Percentiles rank a stretch among this genome's conserved stretches.
Evolutionary conservation across 1,140 invertebrate species (phyloP).

Genomic region (Leguminivora glycinivorella): DNA sequence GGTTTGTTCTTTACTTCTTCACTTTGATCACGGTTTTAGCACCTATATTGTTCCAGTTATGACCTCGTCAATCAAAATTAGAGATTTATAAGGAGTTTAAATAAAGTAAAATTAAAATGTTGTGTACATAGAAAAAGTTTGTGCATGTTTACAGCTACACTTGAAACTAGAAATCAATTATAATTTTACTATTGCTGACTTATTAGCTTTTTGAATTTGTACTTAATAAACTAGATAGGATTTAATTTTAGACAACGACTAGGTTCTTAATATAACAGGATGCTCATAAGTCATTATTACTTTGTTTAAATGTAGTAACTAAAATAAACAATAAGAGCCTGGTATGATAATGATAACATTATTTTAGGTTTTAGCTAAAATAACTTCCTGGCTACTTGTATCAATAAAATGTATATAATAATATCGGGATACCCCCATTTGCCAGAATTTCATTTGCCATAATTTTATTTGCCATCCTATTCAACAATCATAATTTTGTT

Average conservation of each 20-base stretch:
- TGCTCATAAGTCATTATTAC: too few species aligned
- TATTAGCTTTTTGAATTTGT: not conserved
- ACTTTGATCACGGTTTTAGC: slow-evolving; percentile 12
- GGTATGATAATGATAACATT: too few species aligned
- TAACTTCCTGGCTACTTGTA: too few species aligned
- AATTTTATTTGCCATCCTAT: too few species aligned
- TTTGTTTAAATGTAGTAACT: too few species aligned
- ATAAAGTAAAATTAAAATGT: not conserved
- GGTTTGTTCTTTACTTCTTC: slow-evolving; percentile 7
- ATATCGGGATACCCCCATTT: too few species aligned
- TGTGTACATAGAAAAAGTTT: not conserved
- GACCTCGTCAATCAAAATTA: not conserved
- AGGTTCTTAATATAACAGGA: too few species aligned
- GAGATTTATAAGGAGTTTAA: not conserved
- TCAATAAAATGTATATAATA: too few species aligned
- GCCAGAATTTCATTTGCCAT: too few species aligned
- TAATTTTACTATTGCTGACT: not conserved
- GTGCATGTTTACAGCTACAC: not conserved
- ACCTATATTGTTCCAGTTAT: not conserved
- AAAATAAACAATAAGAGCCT: too few species aligned
- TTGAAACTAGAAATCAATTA: not conserved
- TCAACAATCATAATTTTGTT: too few species aligned
- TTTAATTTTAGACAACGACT: not conserved
- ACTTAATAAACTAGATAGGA: not conserved
- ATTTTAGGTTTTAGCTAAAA: too few species aligned